These are phyloP conservation scores for Apotomis turbidana DNA, from an alignment of 2,888 invertebrate species.

Conservation along the genomic window DNA sequence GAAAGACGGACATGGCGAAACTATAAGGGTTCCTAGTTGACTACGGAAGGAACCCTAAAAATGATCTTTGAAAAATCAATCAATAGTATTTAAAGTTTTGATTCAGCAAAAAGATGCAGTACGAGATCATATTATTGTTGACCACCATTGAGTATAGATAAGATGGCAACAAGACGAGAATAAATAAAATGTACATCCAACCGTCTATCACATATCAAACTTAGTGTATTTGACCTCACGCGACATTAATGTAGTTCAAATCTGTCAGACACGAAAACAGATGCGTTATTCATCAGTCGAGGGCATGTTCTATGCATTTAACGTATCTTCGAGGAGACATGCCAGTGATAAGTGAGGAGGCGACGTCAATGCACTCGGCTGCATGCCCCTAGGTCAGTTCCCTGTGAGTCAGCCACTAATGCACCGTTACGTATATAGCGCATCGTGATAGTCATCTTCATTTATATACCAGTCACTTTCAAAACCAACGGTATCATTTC, in stretches of 20 bases:
- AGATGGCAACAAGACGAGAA: slow-evolving; percentile 3
- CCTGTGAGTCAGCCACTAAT: slow-evolving; percentile 78
- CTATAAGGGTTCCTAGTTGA: no score
- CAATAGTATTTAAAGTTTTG: no score
- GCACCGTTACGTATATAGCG: slow-evolving; percentile 78
- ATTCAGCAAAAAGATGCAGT: no score
- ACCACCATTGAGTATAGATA: background rate
- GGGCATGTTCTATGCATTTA: slow-evolving; percentile 73
- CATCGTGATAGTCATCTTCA: slow-evolving; percentile 69
- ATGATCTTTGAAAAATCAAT: no score
- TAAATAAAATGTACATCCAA: slow-evolving; percentile 25
- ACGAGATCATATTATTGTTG: background rate
- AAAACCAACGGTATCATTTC: background rate
- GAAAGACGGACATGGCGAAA: no score
- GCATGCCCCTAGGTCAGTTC: slow-evolving; percentile 83
- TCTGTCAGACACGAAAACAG: slow-evolving; percentile 67
- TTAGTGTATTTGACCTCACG: slow-evolving; percentile 62
- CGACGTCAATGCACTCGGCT: slow-evolving; percentile 81
- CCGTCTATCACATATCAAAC: slow-evolving; percentile 51
- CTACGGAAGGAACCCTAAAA: no score
- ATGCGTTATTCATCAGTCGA: slow-evolving; percentile 78
- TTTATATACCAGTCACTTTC: slow-evolving; percentile 44
- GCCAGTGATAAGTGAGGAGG: slow-evolving; percentile 76
- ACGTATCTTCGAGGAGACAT: slow-evolving; percentile 76
- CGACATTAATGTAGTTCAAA: slow-evolving; percentile 59